Evolutionary conservation across 2,113 vertebrate genomes (phyloP), one percentile per base, ranked within the genome.

Genomic region (Sisor rabdophorus): DNA sequence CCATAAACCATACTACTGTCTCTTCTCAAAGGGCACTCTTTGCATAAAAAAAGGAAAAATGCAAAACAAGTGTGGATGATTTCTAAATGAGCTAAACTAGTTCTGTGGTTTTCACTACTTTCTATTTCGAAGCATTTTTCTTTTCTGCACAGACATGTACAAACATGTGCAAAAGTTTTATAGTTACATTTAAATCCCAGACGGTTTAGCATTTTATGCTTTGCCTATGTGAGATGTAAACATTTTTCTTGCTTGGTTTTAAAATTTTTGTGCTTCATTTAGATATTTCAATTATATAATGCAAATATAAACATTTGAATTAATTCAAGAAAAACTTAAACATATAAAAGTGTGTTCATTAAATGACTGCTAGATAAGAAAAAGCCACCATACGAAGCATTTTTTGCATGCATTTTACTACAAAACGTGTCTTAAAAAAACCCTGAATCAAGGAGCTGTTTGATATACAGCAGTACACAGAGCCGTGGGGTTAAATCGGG

Each of bases 31-130:
- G 65, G 30, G 32, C 22, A 48, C 61, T 32, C 71, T 76, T 69
- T n/a, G n/a, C 12, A 58, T 22, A 20, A 20, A 55, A 69, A 63
- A 9, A 47, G 6, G 12, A 58, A 8, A 22, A 24, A 28, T 36
- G 30, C 50, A 56, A 64, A 61, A 20, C 20, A 32, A 24, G 16
- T 54, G 4, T 74, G 52, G 24, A 59, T 19, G 60, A 68, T 55
- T 80, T 75, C 8, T 68, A 55, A 22, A 50, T 48, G 52, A 53
- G 54, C 54, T 19, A 10, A 80, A 72, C 76, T n/a, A 13, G 58
- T 63, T 50, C 13, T 80, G 75, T 65, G 24, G 50, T 55, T 60
- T 75, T 52, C 32, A 44, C 36, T 17, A 3, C 24, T 36, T 9
- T 32, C 15, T 32, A 11, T 22, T 44, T 22, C 17, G 16, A 44